phyloP scores from a whole-genome alignment of 2,113 vertebrate species.

The Chinchilla lanigera region DNA sequence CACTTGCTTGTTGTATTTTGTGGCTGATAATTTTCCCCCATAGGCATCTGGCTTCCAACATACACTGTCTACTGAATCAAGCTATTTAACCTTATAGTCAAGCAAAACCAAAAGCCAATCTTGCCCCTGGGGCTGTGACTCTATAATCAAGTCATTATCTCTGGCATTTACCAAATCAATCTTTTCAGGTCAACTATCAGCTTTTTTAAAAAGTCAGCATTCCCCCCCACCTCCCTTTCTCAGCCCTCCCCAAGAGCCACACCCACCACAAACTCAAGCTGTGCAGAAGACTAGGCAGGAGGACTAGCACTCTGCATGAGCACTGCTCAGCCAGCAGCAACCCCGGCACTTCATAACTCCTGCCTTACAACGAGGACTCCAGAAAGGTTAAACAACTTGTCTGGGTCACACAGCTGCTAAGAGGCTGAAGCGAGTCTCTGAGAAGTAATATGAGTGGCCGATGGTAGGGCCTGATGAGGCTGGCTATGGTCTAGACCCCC shows the following conservation, averaged over 20 bases:
- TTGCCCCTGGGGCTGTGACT: background rate
- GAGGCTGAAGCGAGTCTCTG: background rate
- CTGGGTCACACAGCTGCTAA: background rate
- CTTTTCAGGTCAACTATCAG: background rate
- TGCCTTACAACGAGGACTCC: background rate
- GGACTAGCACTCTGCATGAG: background rate
- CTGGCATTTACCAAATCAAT: background rate
- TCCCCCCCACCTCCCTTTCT: no score
- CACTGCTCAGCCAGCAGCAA: no score
- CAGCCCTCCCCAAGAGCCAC: rapidly evolving
- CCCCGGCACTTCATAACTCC: background rate
- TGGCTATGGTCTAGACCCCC: background rate
- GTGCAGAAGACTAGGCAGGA: no score
- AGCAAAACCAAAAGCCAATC: background rate
- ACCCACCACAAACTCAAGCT: background rate
- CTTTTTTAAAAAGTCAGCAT: background rate
- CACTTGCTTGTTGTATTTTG: background rate
- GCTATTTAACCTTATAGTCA: background rate
- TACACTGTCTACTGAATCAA: background rate
- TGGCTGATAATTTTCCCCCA: background rate
- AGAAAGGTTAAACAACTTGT: background rate
- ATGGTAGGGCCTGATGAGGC: background rate
- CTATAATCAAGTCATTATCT: background rate
- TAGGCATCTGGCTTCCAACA: background rate
- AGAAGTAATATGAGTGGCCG: background rate